These are phyloP conservation scores for Cephus nigrinus DNA, from an alignment of 2,888 invertebrate genomes.

Conservation along the genomic window DNA sequence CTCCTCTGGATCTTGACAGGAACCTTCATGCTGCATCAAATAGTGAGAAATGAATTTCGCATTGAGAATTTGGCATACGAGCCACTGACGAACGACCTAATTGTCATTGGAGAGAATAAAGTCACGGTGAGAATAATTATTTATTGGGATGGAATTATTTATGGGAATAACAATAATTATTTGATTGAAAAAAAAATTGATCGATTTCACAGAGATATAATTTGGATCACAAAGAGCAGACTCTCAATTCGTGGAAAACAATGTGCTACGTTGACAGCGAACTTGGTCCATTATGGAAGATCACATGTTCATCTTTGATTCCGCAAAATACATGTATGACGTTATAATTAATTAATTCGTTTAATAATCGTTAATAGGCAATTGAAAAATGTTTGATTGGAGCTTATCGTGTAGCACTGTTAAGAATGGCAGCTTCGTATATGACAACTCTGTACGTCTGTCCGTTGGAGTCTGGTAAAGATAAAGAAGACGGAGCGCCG, in stretches of 20 bases:
- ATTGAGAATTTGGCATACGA: conserved; percentile 34
- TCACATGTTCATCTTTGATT: conserved; percentile 34
- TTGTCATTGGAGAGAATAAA: conserved; percentile 35
- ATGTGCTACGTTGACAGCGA: conserved; percentile 34
- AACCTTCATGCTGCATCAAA: conserved; percentile 27
- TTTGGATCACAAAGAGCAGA: conserved; percentile 29
- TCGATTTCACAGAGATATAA: conserved; percentile 31
- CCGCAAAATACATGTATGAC: conserved; percentile 27
- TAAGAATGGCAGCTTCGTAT: conserved; percentile 38
- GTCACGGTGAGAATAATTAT: conserved; percentile 25
- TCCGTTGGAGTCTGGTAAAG: conserved; percentile 22
- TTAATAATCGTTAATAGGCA: neutral
- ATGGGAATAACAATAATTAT: neutral
- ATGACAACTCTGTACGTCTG: conserved; percentile 41
- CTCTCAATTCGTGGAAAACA: conserved; percentile 25
- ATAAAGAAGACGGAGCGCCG: conserved; percentile 23
- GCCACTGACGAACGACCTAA: conserved; percentile 27
- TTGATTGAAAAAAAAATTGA: neutral
- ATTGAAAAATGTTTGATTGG: neutral
- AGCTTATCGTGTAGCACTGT: conserved; percentile 7
- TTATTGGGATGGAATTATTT: neutral
- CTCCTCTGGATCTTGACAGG: conserved; percentile 36
- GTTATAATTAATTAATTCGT: neutral
- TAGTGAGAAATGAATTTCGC: conserved; percentile 37
- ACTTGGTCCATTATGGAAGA: conserved; percentile 38